Evolutionary conservation across 2,113 vertebrate species (phyloP).

Genomic region (Sakesphorus luctuosus): DNA sequence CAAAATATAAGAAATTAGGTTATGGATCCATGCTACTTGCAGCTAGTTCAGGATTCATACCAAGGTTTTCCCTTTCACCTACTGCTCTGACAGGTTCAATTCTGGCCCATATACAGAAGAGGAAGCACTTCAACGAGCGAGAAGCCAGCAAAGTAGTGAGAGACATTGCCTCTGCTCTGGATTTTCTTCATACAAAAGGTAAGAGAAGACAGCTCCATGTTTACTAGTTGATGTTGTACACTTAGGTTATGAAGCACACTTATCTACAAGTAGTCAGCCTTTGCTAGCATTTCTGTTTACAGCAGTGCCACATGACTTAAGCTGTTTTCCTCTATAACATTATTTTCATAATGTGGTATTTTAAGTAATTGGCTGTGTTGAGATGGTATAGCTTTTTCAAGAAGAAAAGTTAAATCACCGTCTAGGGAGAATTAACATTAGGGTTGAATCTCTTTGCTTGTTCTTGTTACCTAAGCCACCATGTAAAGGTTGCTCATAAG

Average conservation of each 20-base stretch:
- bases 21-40: neutral
- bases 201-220: neutral
- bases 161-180: slow-evolving; percentile 90
- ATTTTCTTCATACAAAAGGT: slow-evolving; percentile 97
- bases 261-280: neutral
- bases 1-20: neutral
- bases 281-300: neutral
- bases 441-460: neutral
- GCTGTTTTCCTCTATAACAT: neutral
- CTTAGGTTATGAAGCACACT: neutral
- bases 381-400: neutral
- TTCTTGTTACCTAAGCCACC: neutral
- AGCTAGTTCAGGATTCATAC: neutral
- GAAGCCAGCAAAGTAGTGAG: slow-evolving; percentile 94
- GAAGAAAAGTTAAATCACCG: neutral
- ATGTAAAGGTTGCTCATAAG: neutral
- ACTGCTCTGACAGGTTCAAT: slow-evolving; percentile 85
- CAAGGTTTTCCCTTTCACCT: neutral
- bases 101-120: slow-evolving; percentile 91
- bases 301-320: neutral
- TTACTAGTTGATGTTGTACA: neutral
- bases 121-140: slow-evolving; percentile 93
- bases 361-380: neutral
- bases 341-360: neutral
- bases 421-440: neutral